phyloP scores from a whole-genome alignment of 2,888 invertebrate genomes.

The Callosobruchus maculatus region DNA sequence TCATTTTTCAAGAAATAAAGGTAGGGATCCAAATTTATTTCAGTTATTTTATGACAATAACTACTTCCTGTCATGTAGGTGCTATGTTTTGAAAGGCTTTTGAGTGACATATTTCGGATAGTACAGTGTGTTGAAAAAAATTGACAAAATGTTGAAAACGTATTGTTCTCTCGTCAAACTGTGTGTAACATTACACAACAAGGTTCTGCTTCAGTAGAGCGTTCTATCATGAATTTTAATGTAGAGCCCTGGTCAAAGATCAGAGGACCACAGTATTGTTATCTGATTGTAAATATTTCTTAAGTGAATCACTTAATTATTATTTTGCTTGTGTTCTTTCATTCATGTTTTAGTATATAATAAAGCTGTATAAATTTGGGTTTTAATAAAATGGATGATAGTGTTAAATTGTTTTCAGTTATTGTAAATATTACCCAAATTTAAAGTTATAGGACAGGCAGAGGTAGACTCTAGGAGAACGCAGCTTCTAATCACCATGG shows the following conservation, averaged over 20 bases:
- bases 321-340: slow-evolving; percentile 48
- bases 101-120: background rate
- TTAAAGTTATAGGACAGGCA: too few species aligned
- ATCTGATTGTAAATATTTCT: slow-evolving; percentile 51
- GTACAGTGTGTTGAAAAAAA: background rate
- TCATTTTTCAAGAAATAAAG: too few species aligned
- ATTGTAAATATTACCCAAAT: background rate
- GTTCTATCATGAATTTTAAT: slow-evolving; percentile 20
- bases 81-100: background rate
- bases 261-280: slow-evolving; percentile 49
- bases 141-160: background rate
- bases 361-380: slow-evolving; percentile 51
- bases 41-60: background rate
- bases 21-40: too few species aligned
- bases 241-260: slow-evolving; percentile 46
- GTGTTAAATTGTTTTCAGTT: slow-evolving; percentile 32
- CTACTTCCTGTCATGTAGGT: background rate
- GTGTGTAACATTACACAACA: slow-evolving; percentile 21
- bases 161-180: background rate
- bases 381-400: slow-evolving; percentile 52
- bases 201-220: slow-evolving; percentile 47
- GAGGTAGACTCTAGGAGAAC: too few species aligned
- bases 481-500: too few species aligned
- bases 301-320: slow-evolving; percentile 49
- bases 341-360: slow-evolving; percentile 50